Evolutionary conservation across 1,140 invertebrate genomes (phyloP).

Genomic region (Trichonephila inaurata): DNA sequence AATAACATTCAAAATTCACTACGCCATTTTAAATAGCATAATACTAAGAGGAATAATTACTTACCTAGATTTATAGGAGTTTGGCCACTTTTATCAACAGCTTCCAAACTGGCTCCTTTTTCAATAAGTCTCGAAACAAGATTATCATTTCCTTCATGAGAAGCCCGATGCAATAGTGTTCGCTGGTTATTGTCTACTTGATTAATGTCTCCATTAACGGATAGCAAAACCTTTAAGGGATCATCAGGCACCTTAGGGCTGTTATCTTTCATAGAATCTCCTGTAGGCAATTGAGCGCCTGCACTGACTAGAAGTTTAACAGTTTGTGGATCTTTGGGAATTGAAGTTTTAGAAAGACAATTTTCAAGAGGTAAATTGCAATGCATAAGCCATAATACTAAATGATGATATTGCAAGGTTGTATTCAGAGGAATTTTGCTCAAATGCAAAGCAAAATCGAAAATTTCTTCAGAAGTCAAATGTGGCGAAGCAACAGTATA

Average conservation of each 20-base stretch:
- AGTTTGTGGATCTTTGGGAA: constrained; percentile 85
- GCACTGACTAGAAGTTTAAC: constrained; percentile 86
- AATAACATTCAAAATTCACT: background rate
- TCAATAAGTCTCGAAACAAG: constrained; percentile 85
- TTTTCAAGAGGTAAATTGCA: constrained; percentile 80
- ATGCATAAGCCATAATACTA: constrained; percentile 82
- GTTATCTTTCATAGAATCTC: constrained; percentile 60
- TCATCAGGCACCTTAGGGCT: constrained; percentile 76
- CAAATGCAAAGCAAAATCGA: constrained; percentile 84
- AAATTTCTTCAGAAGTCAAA: constrained; percentile 83
- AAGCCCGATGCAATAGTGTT: constrained; percentile 88
- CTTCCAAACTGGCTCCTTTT: constrained; percentile 84
- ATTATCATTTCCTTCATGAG: constrained; percentile 87
- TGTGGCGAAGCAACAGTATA: constrained; percentile 83
- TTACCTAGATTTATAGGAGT: constrained; percentile 88
- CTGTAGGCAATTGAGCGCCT: constrained; percentile 83
- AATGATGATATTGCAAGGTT: constrained; percentile 81
- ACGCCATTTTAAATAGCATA: background rate
- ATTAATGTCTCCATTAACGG: constrained; percentile 78
- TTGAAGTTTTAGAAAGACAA: constrained; percentile 63
- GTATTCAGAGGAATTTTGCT: constrained; percentile 80
- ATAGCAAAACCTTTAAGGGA: constrained; percentile 76
- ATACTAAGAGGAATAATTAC: background rate
- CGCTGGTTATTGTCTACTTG: constrained; percentile 84
- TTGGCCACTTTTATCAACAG: constrained; percentile 88